These are phyloP conservation scores for Macrotus californicus DNA, from an alignment of 2,113 vertebrate genomes.

Conservation along the genomic window DNA sequence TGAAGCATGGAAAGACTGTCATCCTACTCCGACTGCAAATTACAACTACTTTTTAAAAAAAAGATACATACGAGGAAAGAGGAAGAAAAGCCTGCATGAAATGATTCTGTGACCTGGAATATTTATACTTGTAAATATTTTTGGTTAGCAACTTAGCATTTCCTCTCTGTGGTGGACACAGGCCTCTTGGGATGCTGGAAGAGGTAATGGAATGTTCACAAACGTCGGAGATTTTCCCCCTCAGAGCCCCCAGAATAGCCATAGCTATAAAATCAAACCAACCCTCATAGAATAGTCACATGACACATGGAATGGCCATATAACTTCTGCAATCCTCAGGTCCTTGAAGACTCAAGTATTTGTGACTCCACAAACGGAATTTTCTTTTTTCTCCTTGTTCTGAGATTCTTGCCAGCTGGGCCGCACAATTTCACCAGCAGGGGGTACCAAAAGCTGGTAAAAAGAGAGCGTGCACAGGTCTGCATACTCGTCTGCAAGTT, in stretches of 20 bases:
- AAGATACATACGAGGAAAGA: background rate
- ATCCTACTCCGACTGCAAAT: slow-evolving; percentile 12
- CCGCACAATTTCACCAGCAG: slow-evolving; percentile 56
- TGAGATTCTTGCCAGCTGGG: slow-evolving; percentile 5
- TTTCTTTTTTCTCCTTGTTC: background rate
- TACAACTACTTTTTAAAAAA: slow-evolving; percentile 30
- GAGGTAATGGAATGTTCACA: background rate
- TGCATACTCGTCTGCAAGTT: background rate
- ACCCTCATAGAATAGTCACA: background rate
- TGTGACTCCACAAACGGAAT: background rate
- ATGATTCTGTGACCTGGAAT: background rate
- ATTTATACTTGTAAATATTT: slow-evolving; percentile 29
- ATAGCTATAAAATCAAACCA: background rate
- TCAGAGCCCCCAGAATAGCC: background rate
- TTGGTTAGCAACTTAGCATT: background rate
- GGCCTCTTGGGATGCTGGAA: background rate
- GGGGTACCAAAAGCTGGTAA: slow-evolving; percentile 52
- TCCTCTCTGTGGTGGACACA: background rate
- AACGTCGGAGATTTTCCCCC: background rate
- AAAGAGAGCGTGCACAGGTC: background rate
- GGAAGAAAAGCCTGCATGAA: background rate
- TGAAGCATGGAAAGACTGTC: slow-evolving; percentile 14
- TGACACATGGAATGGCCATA: no score
- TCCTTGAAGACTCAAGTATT: background rate
- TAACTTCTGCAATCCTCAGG: background rate